These are phyloP conservation scores for Formica exsecta DNA, from an alignment of 1,140 invertebrate species.

Conservation along the genomic window DNA sequence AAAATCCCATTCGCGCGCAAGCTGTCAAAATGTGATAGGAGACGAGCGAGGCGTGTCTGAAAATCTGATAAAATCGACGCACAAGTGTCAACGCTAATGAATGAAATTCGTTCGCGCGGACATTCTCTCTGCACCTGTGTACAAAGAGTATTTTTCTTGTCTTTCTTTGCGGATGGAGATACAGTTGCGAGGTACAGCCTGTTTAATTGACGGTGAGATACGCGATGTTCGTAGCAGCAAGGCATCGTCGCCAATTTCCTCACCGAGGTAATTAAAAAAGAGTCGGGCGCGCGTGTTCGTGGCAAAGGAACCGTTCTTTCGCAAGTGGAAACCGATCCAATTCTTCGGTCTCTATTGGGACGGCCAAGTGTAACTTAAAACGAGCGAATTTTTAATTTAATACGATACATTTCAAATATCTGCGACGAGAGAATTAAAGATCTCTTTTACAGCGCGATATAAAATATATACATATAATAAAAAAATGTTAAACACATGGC, in stretches of 20 bases:
- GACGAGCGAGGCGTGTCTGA: slow-evolving; percentile 61
- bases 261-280: slow-evolving; percentile 35
- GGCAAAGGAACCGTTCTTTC: neutral
- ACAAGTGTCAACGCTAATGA: slow-evolving; percentile 76
- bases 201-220: slow-evolving; percentile 81
- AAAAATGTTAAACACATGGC: neutral
- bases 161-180: slow-evolving; percentile 56
- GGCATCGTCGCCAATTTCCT: slow-evolving; percentile 68
- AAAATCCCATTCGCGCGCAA: slow-evolving; percentile 26
- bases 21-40: slow-evolving; percentile 59
- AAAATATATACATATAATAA: neutral
- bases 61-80: slow-evolving; percentile 80
- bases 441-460: neutral
- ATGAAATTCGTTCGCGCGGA: slow-evolving; percentile 74
- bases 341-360: neutral
- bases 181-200: slow-evolving; percentile 53
- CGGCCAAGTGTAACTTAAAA: neutral
- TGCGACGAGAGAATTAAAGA: neutral
- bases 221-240: slow-evolving; percentile 63
- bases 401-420: neutral
- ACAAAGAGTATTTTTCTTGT: slow-evolving; percentile 37
- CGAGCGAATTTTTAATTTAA: neutral
- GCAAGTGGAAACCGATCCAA: neutral
- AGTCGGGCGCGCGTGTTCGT: neutral
- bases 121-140: slow-evolving; percentile 9